These are phyloP conservation scores for Beroe forskalii DNA, from an alignment of 37 sponge, comb jelly and placozoan species.

Conservation along the genomic window DNA sequence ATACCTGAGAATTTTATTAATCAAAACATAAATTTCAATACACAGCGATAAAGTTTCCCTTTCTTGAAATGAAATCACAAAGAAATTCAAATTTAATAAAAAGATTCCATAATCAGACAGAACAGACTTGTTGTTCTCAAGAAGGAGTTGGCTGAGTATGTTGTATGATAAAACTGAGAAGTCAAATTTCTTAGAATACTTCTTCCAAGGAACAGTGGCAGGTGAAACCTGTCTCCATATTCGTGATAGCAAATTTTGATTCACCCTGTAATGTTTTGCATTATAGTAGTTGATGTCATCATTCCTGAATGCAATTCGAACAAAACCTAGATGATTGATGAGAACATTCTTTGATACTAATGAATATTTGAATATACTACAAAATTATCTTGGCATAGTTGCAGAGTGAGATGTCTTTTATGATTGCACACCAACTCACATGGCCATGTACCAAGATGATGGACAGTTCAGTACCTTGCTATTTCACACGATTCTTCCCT, in stretches of 20 bases:
- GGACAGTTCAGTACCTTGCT: not conserved
- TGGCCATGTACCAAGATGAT: not conserved
- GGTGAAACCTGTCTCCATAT: not conserved
- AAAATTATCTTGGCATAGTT: no score
- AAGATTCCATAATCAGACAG: not conserved
- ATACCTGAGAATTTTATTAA: slow-evolving; percentile 28
- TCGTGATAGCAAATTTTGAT: not conserved
- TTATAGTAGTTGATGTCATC: no score
- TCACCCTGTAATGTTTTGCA: not conserved
- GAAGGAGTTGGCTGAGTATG: slow-evolving; percentile 26
- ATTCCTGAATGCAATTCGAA: no score
- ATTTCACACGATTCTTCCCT: no score
- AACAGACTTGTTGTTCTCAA: slow-evolving; percentile 63
- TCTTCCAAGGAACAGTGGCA: slow-evolving; percentile 33
- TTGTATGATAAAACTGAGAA: slow-evolving; percentile 50
- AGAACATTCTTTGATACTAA: no score
- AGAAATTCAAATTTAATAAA: not conserved
- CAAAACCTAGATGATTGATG: no score
- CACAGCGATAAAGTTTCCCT: no score
- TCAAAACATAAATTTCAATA: no score
- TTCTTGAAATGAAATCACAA: not conserved
- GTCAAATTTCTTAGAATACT: slow-evolving; percentile 10
- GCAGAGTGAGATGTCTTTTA: no score
- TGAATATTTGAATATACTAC: no score
- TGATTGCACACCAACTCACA: not conserved